Percentiles rank a stretch among this genome's conserved stretches.
Conservation (phyloP, 1,140 invertebrate genomes). For the Paracyclopina nana region DNA sequence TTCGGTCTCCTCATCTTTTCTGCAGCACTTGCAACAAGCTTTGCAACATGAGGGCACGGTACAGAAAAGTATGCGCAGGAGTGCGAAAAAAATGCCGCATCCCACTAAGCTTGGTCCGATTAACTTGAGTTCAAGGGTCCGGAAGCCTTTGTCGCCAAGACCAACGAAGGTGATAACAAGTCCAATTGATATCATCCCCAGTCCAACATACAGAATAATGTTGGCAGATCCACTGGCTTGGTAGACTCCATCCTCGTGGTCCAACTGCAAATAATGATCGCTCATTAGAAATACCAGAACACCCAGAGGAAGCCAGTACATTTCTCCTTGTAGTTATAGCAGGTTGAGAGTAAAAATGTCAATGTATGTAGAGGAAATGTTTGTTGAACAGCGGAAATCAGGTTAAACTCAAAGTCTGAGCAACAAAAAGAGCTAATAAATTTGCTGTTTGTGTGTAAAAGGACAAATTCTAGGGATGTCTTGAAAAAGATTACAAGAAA, state of each 20-base stretch:
- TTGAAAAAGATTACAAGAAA: no score
- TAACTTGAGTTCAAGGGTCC: constrained; percentile 54
- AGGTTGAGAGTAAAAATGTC: no score
- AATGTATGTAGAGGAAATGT: no score
- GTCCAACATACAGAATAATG: constrained; percentile 57
- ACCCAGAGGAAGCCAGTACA: no score
- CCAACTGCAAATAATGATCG: no score
- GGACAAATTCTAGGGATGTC: no score
- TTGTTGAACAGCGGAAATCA: no score
- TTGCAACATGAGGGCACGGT: constrained; percentile 19
- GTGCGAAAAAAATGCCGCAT: constrained; percentile 24
- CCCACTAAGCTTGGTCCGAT: constrained; percentile 55
- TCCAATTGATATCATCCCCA: constrained; percentile 55
- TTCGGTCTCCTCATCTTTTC: not conserved
- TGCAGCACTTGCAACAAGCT: constrained; percentile 13
- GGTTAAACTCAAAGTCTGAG: no score
- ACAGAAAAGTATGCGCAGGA: constrained; percentile 22
- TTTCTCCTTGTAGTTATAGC: no score
- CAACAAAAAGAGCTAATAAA: no score
- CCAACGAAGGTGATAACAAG: constrained; percentile 68
- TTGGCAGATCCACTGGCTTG: constrained; percentile 33
- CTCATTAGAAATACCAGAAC: no score
- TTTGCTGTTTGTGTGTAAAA: no score
- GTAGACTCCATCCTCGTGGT: not conserved
- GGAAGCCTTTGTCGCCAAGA: constrained; percentile 58